phyloP scores from a whole-genome alignment of 2,113 vertebrate species.

The Pseudorectes ferrugineus region DNA sequence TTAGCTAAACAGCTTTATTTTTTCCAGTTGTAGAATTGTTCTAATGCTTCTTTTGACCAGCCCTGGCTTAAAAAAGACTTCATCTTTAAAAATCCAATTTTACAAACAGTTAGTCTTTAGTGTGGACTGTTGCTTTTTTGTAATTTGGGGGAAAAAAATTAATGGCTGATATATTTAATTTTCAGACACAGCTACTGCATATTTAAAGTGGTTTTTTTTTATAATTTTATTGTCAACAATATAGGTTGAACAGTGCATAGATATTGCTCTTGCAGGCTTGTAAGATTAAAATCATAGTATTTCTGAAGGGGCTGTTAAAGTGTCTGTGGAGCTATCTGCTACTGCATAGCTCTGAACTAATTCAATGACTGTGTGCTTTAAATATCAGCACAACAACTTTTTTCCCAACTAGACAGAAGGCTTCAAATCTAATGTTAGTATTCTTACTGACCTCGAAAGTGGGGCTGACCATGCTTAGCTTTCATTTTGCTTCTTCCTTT shows the following conservation, averaged over 20 bases:
- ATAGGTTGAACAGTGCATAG: neutral
- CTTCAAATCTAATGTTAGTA: neutral
- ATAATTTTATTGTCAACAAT: slow-evolving; percentile 22
- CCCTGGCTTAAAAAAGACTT: slow-evolving; percentile 25
- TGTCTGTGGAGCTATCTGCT: neutral
- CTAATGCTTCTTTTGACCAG: neutral
- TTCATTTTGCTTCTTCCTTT: neutral
- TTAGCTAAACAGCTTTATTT: neutral
- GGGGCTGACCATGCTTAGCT: neutral
- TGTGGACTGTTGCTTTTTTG: slow-evolving; percentile 71
- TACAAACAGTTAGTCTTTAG: slow-evolving; percentile 73
- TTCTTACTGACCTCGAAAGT: neutral
- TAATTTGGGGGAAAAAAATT: slow-evolving; percentile 55
- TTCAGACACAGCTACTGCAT: neutral
- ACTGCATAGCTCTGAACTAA: neutral
- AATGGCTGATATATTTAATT: slow-evolving; percentile 59
- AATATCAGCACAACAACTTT: neutral
- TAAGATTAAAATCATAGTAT: neutral
- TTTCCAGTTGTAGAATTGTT: slow-evolving; percentile 13
- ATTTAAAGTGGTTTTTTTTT: neutral
- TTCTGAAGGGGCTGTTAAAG: slow-evolving; percentile 23
- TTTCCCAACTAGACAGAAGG: neutral
- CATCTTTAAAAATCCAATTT: slow-evolving; percentile 71
- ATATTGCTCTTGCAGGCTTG: neutral
- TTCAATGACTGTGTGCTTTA: neutral